Evolutionary conservation across 2,797 vertebrate species (phyloP).

Genomic region (Clarias fuscus): DNA sequence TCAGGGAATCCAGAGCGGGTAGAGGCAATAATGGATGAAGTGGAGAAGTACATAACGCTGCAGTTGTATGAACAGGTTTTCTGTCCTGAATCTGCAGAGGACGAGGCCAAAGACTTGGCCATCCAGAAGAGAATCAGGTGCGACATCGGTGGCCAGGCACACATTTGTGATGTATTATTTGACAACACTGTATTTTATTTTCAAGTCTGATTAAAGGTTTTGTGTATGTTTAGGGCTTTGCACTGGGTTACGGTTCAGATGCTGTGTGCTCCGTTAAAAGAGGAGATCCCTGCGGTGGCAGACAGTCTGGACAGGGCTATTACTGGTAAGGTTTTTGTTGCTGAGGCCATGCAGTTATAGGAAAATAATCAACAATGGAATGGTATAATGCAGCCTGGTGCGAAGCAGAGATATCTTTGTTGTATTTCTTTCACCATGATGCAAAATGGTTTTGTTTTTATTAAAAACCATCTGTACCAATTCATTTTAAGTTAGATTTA

Average conservation of each 20-base stretch:
- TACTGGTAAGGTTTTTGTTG: conserved; percentile 80
- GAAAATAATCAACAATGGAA: too few species aligned
- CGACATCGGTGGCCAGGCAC: not conserved
- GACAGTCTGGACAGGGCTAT: conserved; percentile 95
- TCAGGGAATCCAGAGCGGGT: conserved; percentile 76
- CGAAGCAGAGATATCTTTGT: too few species aligned
- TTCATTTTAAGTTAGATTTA: not conserved
- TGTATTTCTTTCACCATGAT: not conserved
- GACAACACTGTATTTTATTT: not conserved
- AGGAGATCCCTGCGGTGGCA: conserved; percentile 90
- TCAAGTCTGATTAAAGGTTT: not conserved
- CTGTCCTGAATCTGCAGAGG: conserved; percentile 93
- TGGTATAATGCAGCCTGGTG: not conserved
- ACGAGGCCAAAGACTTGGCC: conserved; percentile 92
- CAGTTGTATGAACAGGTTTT: conserved; percentile 94
- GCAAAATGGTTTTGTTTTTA: not conserved
- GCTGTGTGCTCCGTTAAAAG: conserved; percentile 91
- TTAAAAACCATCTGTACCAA: not conserved
- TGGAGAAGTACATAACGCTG: conserved; percentile 95
- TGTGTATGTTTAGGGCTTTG: conserved; percentile 76
- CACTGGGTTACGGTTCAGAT: conserved; percentile 96
- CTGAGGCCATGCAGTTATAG: not conserved
- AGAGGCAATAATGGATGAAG: conserved; percentile 93
- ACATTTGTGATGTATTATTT: not conserved
- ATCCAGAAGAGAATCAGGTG: conserved; percentile 92